Evolutionary conservation across 2,797 vertebrate species (phyloP).

Genomic region (Melanogrammus aeglefinus): DNA sequence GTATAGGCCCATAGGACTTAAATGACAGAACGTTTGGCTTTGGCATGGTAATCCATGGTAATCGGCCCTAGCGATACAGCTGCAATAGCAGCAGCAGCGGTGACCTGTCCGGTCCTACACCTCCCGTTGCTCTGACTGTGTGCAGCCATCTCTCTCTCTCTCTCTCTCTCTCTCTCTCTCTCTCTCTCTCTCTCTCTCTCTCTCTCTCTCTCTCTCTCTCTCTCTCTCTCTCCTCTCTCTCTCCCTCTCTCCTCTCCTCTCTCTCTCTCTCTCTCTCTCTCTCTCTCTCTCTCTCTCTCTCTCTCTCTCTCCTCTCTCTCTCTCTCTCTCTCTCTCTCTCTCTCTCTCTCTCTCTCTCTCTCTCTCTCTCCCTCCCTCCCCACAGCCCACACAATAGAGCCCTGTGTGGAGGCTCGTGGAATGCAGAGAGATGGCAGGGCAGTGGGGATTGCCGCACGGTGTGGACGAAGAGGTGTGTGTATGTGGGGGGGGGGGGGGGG

Average conservation of each 20-base stretch:
- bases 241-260: too few relatives aligned
- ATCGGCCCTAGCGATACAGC: background rate
- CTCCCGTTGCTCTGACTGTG: constrained; percentile 68
- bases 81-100: background rate
- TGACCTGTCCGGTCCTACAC: constrained; percentile 5
- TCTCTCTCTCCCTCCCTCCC: background rate
- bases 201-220: too few relatives aligned
- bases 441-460: constrained; percentile 74
- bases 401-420: constrained; percentile 79
- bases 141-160: constrained; percentile 58
- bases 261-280: background rate
- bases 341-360: constrained; percentile 7
- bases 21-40: background rate
- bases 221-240: background rate
- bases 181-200: constrained; percentile 40
- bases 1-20: background rate
- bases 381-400: constrained; percentile 74
- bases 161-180: constrained; percentile 3
- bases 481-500: constrained; percentile 52
- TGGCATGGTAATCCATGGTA: background rate
- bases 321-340: background rate
- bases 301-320: constrained; percentile 3
- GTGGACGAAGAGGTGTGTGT: constrained; percentile 69
- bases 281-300: constrained; percentile 9
- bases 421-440: constrained; percentile 80